phyloP scores from a whole-genome alignment of 2,797 vertebrate species.

The Scomberomorus guttatus region DNA sequence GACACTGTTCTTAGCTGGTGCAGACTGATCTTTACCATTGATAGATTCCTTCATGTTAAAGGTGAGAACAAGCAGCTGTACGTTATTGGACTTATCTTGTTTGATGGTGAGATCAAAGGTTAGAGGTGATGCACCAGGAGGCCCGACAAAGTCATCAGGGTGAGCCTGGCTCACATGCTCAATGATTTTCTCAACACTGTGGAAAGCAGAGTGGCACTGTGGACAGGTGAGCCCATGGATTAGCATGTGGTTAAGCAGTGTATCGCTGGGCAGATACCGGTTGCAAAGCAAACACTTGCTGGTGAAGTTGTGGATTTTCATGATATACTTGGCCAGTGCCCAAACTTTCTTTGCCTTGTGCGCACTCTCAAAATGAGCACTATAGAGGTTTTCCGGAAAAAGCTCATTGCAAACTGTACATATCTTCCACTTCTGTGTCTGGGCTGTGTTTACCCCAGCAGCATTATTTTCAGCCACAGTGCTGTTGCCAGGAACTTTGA shows the following conservation, averaged over 20 bases:
- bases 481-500: conserved; percentile 84
- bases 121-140: conserved; percentile 92
- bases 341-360: conserved; percentile 98
- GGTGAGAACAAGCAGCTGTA: conserved; percentile 96
- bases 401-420: conserved; percentile 99
- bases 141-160: conserved; percentile 91
- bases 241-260: conserved; percentile 97
- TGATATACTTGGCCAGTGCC: conserved; percentile 97
- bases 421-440: conserved; percentile 99
- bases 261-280: conserved; percentile 96
- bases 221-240: conserved; percentile 98
- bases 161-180: conserved; percentile 93
- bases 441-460: conserved; percentile 86
- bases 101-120: conserved; percentile 97
- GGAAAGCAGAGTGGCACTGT: conserved; percentile 95
- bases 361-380: conserved; percentile 96
- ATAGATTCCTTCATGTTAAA: conserved; percentile 94
- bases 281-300: conserved; percentile 99
- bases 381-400: conserved; percentile 97
- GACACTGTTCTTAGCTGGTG: conserved; percentile 53
- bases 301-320: conserved; percentile 99
- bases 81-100: conserved; percentile 93
- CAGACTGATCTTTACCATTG: conserved; percentile 88
- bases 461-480: conserved; percentile 80
- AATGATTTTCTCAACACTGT: conserved; percentile 97